Evolutionary conservation across 2,113 vertebrate species (phyloP), one percentile per base, ranked within the genome.

Genomic region (Festucalex cinctus): DNA sequence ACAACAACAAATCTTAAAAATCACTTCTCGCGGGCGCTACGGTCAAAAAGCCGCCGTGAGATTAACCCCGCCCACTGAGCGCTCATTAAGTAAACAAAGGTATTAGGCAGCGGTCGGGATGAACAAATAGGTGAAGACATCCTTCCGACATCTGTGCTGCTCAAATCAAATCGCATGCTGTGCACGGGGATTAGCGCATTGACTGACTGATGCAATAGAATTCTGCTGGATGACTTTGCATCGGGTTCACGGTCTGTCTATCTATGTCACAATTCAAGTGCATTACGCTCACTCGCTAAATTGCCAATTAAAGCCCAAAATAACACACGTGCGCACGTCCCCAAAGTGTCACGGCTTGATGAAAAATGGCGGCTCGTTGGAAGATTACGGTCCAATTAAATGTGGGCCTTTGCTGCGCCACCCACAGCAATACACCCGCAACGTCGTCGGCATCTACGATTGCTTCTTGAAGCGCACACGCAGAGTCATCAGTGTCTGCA

Each of bases 381-480:
- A 83, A 75, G 75, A 86, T 81, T 65, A 64, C 57, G 49, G 73
- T 82, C 73, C 83, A 85, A 84, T 84, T 78, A 81, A 82, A 83
- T 66, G 70, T 71, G 66, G 53, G 51, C 63, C 72, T 76, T 44
- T 65, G 14, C 37, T 14, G 66, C 65, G 72, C 36, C 16, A 9
- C 48, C 48, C 3, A 9, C 48, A 22, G 20, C 20, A 46, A 46
- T 17, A 46, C 14, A 9, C 9, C 9, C 20, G 20, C 19, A 13
- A 48, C 19, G 0, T 48, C 19, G 6, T 19, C 19, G n/a, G 20
- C 49, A 17, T 22, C 20, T 9, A 22, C 19, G 3, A 51, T n/a
- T 9, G 14, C 14, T 46, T 3, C 14, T 46, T 3, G 14, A n/a
- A 46, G 14, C 14, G 14, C 44, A 22, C n/a, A 7, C 9, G 2